Conservation (phyloP, 92 coral and sea anemone species). For the Paragorgia papillata region DNA sequence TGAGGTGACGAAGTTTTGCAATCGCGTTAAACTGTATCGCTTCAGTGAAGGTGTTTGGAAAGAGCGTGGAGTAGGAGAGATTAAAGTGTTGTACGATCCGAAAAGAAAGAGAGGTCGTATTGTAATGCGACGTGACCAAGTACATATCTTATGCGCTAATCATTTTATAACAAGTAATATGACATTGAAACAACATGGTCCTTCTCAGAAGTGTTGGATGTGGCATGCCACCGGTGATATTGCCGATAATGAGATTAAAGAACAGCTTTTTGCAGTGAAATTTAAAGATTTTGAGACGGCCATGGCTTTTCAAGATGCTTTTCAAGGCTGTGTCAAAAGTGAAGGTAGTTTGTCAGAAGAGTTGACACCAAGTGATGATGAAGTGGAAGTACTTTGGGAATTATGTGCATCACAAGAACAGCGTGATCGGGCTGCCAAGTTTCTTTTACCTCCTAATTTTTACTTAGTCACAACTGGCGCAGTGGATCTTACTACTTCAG, state of each 20-base stretch:
- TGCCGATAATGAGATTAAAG: slow-evolving; percentile 75
- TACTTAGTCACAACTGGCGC: slow-evolving; percentile 34
- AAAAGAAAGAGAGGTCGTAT: slow-evolving; percentile 64
- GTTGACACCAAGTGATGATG: slow-evolving; percentile 51
- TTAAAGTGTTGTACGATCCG: slow-evolving; percentile 69
- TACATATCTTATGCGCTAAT: slow-evolving; percentile 87
- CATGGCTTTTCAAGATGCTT: slow-evolving; percentile 65
- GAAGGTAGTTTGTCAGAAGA: slow-evolving; percentile 42
- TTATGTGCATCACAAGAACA: slow-evolving; percentile 68
- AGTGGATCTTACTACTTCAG: neutral
- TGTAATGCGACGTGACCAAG: slow-evolving; percentile 94
- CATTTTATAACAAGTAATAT: slow-evolving; percentile 79
- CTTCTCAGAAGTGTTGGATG: slow-evolving; percentile 74
- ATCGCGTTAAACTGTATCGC: slow-evolving; percentile 90
- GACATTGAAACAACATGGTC: slow-evolving; percentile 68
- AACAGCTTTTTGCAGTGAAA: slow-evolving; percentile 82
- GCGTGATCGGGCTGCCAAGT: slow-evolving; percentile 74
- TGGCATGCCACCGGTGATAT: slow-evolving; percentile 84
- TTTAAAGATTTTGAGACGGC: slow-evolving; percentile 74
- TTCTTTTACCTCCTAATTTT: slow-evolving; percentile 81
- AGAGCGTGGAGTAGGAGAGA: slow-evolving; percentile 90
- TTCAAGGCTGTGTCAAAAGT: slow-evolving; percentile 33
- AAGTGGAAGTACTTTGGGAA: slow-evolving; percentile 73
- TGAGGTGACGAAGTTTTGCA: slow-evolving; percentile 71
- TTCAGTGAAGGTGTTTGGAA: slow-evolving; percentile 83